phyloP scores from a whole-genome alignment of 2,888 invertebrate species.

The Rhagium mordax region DNA sequence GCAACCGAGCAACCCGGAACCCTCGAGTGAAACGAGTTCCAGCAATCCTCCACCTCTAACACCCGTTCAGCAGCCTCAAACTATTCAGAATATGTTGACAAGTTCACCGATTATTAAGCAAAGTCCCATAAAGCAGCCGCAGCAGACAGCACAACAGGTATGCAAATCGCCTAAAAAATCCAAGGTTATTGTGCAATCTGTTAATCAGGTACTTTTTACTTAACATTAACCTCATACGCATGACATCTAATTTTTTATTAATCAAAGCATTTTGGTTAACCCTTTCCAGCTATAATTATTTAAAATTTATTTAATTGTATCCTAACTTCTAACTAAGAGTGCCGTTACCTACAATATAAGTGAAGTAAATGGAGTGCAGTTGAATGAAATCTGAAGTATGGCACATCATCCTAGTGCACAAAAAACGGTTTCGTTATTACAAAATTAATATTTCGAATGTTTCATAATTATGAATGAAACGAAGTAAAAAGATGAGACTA shows the following conservation, averaged over 20 bases:
- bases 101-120: constrained; percentile 27
- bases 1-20: constrained; percentile 77
- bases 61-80: constrained; percentile 69
- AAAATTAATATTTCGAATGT: too few relatives aligned
- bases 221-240: constrained; percentile 36
- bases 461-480: too few relatives aligned
- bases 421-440: too few relatives aligned
- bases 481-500: too few relatives aligned
- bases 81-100: constrained; percentile 63
- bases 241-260: neutral
- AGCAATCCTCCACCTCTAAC: constrained; percentile 72
- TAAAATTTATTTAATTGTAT: neutral
- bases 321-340: too few relatives aligned
- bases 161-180: constrained; percentile 63
- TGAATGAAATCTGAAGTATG: too few relatives aligned
- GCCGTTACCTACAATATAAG: too few relatives aligned
- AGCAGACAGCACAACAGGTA: constrained; percentile 64
- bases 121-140: constrained; percentile 51
- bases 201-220: constrained; percentile 59
- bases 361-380: too few relatives aligned
- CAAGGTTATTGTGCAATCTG: constrained; percentile 65
- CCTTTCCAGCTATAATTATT: neutral
- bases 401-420: too few relatives aligned
- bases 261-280: neutral
- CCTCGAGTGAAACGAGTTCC: constrained; percentile 44